These are phyloP conservation scores for Platyura marginata DNA, from an alignment of 1,140 invertebrate species.

Conservation along the genomic window DNA sequence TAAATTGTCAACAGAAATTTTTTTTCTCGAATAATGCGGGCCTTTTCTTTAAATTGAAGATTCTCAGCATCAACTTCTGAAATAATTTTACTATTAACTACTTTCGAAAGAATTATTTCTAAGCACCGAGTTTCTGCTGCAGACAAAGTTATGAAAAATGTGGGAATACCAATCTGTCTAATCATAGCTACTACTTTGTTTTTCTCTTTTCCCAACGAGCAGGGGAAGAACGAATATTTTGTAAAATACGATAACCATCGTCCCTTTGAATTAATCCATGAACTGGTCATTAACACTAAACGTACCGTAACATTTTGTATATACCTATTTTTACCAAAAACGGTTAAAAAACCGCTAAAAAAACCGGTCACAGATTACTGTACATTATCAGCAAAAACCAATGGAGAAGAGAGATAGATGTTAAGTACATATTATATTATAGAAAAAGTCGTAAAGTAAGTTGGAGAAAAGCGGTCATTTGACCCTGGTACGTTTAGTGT, in stretches of 20 bases:
- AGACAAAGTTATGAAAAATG: conserved; percentile 12
- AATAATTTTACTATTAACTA: conserved; percentile 1
- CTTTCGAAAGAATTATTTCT: conserved; percentile 4
- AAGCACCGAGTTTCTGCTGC: conserved; percentile 12
- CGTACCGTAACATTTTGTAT: too few species aligned
- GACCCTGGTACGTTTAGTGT: too few species aligned
- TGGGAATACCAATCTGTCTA: conserved; percentile 10
- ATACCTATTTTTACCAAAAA: too few species aligned
- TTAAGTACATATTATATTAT: too few species aligned
- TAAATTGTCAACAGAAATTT: conserved; percentile 4
- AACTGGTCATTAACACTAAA: conserved; percentile 1
- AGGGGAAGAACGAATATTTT: conserved; percentile 7
- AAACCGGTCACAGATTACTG: too few species aligned
- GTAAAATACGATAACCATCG: conserved; percentile 8
- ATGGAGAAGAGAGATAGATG: too few species aligned
- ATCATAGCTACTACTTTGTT: conserved; percentile 12
- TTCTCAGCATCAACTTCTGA: conserved; percentile 1
- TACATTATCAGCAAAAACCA: too few species aligned
- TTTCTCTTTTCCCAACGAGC: conserved; percentile 10
- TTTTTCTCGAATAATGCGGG: conserved; percentile 2
- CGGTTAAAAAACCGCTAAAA: too few species aligned
- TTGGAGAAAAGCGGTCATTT: too few species aligned
- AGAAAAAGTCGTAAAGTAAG: too few species aligned
- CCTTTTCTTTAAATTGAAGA: neutral
- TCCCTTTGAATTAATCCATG: conserved; percentile 4